These are phyloP conservation scores for Eupleurogrammus muticus DNA, from an alignment of 2,797 vertebrate species.

Conservation along the genomic window DNA sequence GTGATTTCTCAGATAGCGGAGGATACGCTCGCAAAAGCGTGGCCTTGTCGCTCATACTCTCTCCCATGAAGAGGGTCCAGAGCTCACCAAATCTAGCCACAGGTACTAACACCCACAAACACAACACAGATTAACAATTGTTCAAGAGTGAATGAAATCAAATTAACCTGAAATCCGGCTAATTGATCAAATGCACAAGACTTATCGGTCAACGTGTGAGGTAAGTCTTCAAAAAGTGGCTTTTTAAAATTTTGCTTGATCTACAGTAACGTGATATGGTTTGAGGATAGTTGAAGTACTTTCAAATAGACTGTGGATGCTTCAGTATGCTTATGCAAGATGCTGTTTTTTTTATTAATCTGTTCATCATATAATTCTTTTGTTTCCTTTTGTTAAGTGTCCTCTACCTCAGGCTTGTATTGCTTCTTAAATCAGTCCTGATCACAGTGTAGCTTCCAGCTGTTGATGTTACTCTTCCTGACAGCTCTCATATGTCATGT, in stretches of 20 bases:
- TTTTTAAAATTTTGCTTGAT: slow-evolving; percentile 13
- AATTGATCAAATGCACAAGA: background rate
- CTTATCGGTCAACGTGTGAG: slow-evolving; percentile 15
- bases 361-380: slow-evolving; percentile 10
- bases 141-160: background rate
- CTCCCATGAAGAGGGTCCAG: slow-evolving; percentile 98
- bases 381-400: slow-evolving; percentile 22
- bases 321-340: slow-evolving; percentile 31
- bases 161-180: background rate
- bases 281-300: slow-evolving; percentile 42
- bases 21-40: slow-evolving; percentile 92
- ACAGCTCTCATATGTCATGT: slow-evolving; percentile 19
- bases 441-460: background rate
- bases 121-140: slow-evolving; percentile 32
- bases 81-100: slow-evolving; percentile 95
- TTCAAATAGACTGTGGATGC: slow-evolving; percentile 31
- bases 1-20: slow-evolving; percentile 95
- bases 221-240: slow-evolving; percentile 42
- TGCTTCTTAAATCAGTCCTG: slow-evolving; percentile 25
- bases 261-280: slow-evolving; percentile 22
- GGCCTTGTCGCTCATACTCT: slow-evolving; percentile 93
- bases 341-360: slow-evolving; percentile 17
- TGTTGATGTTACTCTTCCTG: slow-evolving; percentile 27
- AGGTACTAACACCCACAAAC: slow-evolving; percentile 81
- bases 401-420: slow-evolving; percentile 18